These are phyloP conservation scores for Ochotona princeps DNA, from an alignment of 2,113 vertebrate species.

Conservation along the genomic window DNA sequence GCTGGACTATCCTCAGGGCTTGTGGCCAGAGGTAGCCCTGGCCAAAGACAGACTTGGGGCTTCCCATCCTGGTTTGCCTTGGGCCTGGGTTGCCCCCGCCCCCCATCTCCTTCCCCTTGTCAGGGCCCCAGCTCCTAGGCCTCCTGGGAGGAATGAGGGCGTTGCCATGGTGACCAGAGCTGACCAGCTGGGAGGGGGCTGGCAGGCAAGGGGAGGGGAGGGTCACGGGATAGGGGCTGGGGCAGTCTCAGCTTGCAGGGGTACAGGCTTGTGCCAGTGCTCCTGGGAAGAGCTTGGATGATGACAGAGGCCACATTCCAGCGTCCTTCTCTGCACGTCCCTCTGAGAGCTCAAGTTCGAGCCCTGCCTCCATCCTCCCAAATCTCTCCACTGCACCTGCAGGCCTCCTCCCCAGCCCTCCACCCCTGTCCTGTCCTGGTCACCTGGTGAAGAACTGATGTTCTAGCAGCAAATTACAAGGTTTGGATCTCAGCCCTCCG, in stretches of 20 bases:
- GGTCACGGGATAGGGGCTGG: slow-evolving; percentile 51
- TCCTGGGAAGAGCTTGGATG: background rate
- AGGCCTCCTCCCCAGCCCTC: background rate
- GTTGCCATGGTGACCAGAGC: slow-evolving; percentile 81
- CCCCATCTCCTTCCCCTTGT: slow-evolving; percentile 19
- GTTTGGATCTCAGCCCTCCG: background rate
- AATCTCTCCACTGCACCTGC: background rate
- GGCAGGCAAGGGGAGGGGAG: slow-evolving; percentile 44
- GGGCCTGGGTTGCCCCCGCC: slow-evolving; percentile 5
- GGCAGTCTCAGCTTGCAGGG: background rate
- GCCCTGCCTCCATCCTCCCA: background rate
- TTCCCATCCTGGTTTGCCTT: background rate
- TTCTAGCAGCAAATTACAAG: background rate
- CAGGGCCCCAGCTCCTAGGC: slow-evolving; percentile 59
- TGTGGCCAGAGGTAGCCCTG: background rate
- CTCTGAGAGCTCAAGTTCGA: background rate
- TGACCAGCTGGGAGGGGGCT: slow-evolving; percentile 59
- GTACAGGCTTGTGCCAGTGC: background rate
- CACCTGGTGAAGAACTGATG: background rate
- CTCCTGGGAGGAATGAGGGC: slow-evolving; percentile 82
- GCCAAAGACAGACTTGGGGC: background rate
- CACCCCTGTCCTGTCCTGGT: background rate
- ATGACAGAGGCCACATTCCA: background rate
- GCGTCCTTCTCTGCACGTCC: background rate
- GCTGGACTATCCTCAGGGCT: background rate